phyloP scores from a whole-genome alignment of 1,140 invertebrate genomes.

The Pinna nobilis region DNA sequence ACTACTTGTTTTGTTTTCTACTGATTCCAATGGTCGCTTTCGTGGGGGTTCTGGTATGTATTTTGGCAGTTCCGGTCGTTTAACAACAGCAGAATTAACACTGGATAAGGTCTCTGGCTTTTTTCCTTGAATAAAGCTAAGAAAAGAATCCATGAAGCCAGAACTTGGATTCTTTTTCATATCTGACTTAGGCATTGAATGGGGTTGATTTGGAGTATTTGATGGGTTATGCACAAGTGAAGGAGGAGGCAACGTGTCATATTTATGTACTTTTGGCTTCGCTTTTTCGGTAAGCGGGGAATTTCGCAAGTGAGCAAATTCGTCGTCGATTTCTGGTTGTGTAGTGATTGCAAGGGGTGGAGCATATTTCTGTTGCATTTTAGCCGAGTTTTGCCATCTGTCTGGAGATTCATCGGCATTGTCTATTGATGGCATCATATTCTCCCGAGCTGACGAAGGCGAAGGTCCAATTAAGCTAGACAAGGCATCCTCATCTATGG shows the following conservation, averaged over 20 bases:
- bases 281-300: constrained; percentile 31
- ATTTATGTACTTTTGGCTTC: constrained; percentile 28
- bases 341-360: constrained; percentile 37
- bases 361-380: constrained; percentile 34
- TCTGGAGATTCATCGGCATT: background rate
- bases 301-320: constrained; percentile 48
- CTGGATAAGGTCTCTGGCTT: constrained; percentile 72
- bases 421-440: background rate
- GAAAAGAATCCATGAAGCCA: constrained; percentile 68
- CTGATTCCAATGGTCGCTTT: constrained; percentile 36
- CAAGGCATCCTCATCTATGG: constrained; percentile 57
- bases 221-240: constrained; percentile 21
- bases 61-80: constrained; percentile 69
- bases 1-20: constrained; percentile 19
- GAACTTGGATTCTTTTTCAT: constrained; percentile 42
- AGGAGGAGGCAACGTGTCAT: constrained; percentile 17
- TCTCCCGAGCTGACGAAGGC: constrained; percentile 6
- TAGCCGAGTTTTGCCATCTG: background rate
- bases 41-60: constrained; percentile 69
- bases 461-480: constrained; percentile 47
- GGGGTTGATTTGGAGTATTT: background rate
- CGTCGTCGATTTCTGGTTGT: constrained; percentile 49
- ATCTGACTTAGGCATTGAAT: constrained; percentile 33
- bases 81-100: constrained; percentile 64
- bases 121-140: constrained; percentile 70